Conservation (phyloP, 37 sponge, comb jelly and placozoan genomes). For the Chondrosia reniformis region DNA sequence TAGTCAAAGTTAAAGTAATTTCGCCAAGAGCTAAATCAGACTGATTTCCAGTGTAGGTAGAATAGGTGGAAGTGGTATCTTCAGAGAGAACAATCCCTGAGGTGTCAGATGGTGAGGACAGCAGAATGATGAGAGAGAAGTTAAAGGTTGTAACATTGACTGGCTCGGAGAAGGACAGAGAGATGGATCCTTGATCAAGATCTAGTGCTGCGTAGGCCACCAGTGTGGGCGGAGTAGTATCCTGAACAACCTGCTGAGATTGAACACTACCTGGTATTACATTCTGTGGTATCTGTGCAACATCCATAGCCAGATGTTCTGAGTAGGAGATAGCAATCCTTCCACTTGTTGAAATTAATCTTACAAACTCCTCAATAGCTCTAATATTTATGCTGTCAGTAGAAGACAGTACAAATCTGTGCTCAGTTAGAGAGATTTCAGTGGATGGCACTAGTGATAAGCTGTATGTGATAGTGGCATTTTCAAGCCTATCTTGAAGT, state of each 20-base stretch:
- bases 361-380: constrained; percentile 48
- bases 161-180: constrained; percentile 65
- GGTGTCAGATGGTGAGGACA: constrained; percentile 13
- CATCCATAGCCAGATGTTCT: constrained; percentile 45
- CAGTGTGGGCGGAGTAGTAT: constrained; percentile 57
- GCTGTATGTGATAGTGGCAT: constrained; percentile 35
- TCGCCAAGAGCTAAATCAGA: background rate
- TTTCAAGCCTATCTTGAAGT: constrained; percentile 40
- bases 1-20: constrained; percentile 38
- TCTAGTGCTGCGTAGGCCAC: constrained; percentile 56
- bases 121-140: constrained; percentile 49
- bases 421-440: constrained; percentile 25
- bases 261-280: constrained; percentile 18
- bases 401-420: constrained; percentile 25
- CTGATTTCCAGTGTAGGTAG: background rate
- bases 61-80: constrained; percentile 2
- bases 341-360: background rate
- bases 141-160: constrained; percentile 55
- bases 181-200: constrained; percentile 61
- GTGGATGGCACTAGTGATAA: constrained; percentile 39
- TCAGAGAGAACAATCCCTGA: constrained; percentile 38
- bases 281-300: constrained; percentile 25
- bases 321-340: constrained; percentile 45
- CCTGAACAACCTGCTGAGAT: constrained; percentile 41
- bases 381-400: constrained; percentile 60